A percentile compares a stretch with the other conserved stretches of the same genome.
These are phyloP conservation scores for Macrosoma leucophasiata DNA, from an alignment of 2,888 invertebrate species.

Conservation along the genomic window DNA sequence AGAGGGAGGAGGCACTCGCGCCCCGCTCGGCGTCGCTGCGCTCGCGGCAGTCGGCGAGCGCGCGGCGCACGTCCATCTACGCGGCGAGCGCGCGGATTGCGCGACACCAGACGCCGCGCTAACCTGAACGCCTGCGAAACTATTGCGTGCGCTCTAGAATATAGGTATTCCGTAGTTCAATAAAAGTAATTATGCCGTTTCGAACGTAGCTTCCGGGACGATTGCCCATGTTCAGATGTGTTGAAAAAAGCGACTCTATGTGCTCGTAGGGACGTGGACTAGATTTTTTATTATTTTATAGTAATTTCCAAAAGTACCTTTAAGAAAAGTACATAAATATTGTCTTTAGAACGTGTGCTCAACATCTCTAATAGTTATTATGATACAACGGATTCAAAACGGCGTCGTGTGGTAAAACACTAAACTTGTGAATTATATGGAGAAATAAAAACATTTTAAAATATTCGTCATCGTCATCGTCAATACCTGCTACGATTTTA, in stretches of 20 bases:
- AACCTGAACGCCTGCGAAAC: neutral
- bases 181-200: neutral
- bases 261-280: neutral
- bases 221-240: neutral
- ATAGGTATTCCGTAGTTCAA: neutral
- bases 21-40: constrained; percentile 23
- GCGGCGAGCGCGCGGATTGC: constrained; percentile 55
- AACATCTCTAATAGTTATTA: too few species aligned
- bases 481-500: too few species aligned
- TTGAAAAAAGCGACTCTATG: neutral
- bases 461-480: too few species aligned
- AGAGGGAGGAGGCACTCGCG: constrained; percentile 46
- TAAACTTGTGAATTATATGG: too few species aligned
- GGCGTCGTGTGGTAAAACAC: too few species aligned
- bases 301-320: neutral
- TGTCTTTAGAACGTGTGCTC: too few species aligned
- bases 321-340: too few species aligned
- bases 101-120: constrained; percentile 35
- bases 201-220: neutral
- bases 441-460: too few species aligned
- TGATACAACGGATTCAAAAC: too few species aligned
- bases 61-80: constrained; percentile 57
- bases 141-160: too few species aligned
- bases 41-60: constrained; percentile 25
- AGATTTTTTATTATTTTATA: neutral